Evolutionary conservation across 2,113 vertebrate genomes (phyloP).

Genomic region (Oreochromis niloticus): DNA sequence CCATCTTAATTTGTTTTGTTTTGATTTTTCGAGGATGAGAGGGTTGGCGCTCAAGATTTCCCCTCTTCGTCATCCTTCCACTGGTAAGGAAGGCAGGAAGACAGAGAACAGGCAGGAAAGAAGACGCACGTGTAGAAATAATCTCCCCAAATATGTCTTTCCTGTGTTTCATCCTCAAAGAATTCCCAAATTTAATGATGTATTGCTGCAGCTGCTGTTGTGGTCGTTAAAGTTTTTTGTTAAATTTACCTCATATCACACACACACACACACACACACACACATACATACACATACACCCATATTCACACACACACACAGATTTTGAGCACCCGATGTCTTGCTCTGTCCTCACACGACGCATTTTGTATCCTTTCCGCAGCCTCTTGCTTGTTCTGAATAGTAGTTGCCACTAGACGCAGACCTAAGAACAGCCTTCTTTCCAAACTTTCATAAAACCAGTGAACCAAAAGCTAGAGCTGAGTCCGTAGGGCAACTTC

Average conservation of each 20-base stretch:
- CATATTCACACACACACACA: slow-evolving; percentile 19
- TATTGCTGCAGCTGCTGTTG: slow-evolving; percentile 39
- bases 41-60: slow-evolving; percentile 30
- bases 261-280: neutral
- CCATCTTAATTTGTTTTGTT: neutral
- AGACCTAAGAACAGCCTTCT: slow-evolving; percentile 44
- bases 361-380: slow-evolving; percentile 67
- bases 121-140: neutral
- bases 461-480: slow-evolving; percentile 31
- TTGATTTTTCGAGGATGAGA: slow-evolving; percentile 31
- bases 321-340: slow-evolving; percentile 42
- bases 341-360: slow-evolving; percentile 41
- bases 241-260: slow-evolving; percentile 40
- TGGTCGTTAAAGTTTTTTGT: slow-evolving; percentile 30
- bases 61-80: slow-evolving; percentile 14
- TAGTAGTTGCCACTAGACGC: slow-evolving; percentile 41
- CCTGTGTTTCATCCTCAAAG: slow-evolving; percentile 11
- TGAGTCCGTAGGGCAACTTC: slow-evolving; percentile 40
- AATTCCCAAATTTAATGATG: slow-evolving; percentile 34
- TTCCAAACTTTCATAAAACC: slow-evolving; percentile 19
- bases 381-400: slow-evolving; percentile 36
- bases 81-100: slow-evolving; percentile 12
- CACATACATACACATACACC: slow-evolving; percentile 13
- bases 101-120: neutral
- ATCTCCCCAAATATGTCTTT: slow-evolving; percentile 16